These are phyloP conservation scores for Plebejus anna DNA, from an alignment of 2,888 invertebrate species.

Conservation along the genomic window DNA sequence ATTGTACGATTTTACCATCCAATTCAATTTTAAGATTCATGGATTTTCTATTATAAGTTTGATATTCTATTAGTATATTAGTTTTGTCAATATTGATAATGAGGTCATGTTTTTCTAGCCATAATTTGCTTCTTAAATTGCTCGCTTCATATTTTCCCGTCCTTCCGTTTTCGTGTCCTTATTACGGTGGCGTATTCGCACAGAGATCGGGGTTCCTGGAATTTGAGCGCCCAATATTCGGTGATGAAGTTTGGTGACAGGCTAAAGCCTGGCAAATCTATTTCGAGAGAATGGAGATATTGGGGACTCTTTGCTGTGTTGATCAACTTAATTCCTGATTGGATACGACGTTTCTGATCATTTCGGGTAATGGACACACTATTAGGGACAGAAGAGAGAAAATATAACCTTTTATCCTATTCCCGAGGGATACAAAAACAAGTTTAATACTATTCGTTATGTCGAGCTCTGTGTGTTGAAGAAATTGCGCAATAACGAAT, in stretches of 20 bases:
- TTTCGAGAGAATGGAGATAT: background rate
- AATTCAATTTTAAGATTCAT: too few relatives aligned
- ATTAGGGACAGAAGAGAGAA: background rate
- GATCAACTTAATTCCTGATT: background rate
- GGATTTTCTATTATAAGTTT: too few relatives aligned
- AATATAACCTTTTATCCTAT: background rate
- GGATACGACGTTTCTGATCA: background rate
- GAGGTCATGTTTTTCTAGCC: too few relatives aligned
- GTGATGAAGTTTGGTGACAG: background rate
- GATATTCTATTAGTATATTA: too few relatives aligned
- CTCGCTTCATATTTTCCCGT: slow-evolving; percentile 8
- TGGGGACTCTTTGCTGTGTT: background rate
- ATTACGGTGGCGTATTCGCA: background rate
- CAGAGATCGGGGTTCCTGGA: background rate
- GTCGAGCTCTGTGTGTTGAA: background rate
- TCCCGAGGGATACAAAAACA: background rate
- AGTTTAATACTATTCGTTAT: background rate
- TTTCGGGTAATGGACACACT: background rate
- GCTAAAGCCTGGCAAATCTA: background rate
- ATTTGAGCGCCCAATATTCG: slow-evolving; percentile 12
- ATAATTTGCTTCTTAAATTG: background rate
- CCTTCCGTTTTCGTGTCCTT: background rate
- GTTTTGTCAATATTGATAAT: too few relatives aligned
- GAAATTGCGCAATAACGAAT: background rate
- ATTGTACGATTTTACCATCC: too few relatives aligned